phyloP scores from a whole-genome alignment of 1,140 invertebrate species.

The Diachasma alloeum region DNA sequence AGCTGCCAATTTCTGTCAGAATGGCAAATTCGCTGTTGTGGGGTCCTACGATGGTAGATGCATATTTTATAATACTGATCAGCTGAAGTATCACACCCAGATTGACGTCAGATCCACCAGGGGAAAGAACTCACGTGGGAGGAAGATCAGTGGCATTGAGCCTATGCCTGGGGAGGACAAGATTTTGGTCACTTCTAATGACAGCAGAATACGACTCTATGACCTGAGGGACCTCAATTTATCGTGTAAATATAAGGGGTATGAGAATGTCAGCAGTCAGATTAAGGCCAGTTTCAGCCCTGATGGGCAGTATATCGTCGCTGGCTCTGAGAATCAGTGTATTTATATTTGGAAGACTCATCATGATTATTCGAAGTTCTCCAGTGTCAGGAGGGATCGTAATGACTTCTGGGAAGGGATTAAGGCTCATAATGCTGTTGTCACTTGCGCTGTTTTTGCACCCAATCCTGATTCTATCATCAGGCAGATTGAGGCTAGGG shows the following conservation, averaged over 20 bases:
- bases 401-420: slow-evolving; percentile 99
- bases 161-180: slow-evolving; percentile 96
- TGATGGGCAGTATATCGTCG: slow-evolving; percentile 96
- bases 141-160: slow-evolving; percentile 98
- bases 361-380: slow-evolving; percentile 95
- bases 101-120: slow-evolving; percentile 94
- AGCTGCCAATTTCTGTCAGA: slow-evolving; percentile 96
- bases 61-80: slow-evolving; percentile 98
- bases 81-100: slow-evolving; percentile 97
- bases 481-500: slow-evolving; percentile 73
- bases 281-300: slow-evolving; percentile 97
- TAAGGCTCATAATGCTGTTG: slow-evolving; percentile 95
- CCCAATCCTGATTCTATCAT: slow-evolving; percentile 94
- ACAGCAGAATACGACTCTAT: slow-evolving; percentile 95
- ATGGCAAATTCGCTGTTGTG: slow-evolving; percentile 97
- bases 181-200: slow-evolving; percentile 97
- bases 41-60: slow-evolving; percentile 98
- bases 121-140: slow-evolving; percentile 91
- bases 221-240: slow-evolving; percentile 95
- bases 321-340: slow-evolving; percentile 97
- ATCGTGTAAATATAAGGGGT: slow-evolving; percentile 96
- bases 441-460: slow-evolving; percentile 97
- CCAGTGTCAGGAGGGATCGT: slow-evolving; percentile 90
- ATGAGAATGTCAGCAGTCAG: slow-evolving; percentile 95
- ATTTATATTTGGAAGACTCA: slow-evolving; percentile 98